Percentiles rank a stretch among this genome's conserved stretches.
These are phyloP conservation scores for Trissolcus basalis DNA, from an alignment of 1,140 invertebrate genomes.

Conservation along the genomic window DNA sequence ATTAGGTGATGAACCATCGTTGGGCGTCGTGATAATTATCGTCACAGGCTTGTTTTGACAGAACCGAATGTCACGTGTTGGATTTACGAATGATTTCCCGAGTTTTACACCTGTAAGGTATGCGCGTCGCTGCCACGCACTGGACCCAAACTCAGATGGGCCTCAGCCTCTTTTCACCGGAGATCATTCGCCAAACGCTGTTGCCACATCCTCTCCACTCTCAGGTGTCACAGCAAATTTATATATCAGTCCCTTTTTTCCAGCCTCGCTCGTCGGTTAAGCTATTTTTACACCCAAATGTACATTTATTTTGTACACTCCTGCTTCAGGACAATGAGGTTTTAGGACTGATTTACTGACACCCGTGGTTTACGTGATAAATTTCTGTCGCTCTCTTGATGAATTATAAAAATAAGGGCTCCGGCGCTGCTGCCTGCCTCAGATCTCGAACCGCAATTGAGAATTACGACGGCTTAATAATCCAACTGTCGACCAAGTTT, in stretches of 20 bases:
- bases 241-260: conserved; percentile 39
- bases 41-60: conserved; percentile 4
- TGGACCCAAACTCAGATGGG: conserved; percentile 51
- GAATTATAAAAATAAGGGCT: no score
- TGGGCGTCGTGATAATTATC: no score
- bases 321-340: not conserved
- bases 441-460: no score
- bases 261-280: not conserved
- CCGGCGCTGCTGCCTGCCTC: no score
- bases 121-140: conserved; percentile 44
- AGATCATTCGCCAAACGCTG: conserved; percentile 67
- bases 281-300: no score
- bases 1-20: no score
- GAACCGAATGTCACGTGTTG: conserved; percentile 12
- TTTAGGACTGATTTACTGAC: conserved; percentile 8
- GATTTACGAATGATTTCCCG: not conserved
- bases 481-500: no score
- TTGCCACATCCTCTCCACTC: conserved; percentile 65
- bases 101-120: conserved; percentile 19
- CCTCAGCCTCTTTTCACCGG: conserved; percentile 51
- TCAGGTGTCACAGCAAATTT: conserved; percentile 58
- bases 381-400: not conserved
- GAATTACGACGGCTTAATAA: no score
- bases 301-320: no score
- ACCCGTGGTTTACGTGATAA: conserved; percentile 1